Percentiles rank a stretch among this genome's conserved stretches.
These are phyloP conservation scores for Lota lota DNA, from an alignment of 2,113 vertebrate genomes.

Conservation along the genomic window DNA sequence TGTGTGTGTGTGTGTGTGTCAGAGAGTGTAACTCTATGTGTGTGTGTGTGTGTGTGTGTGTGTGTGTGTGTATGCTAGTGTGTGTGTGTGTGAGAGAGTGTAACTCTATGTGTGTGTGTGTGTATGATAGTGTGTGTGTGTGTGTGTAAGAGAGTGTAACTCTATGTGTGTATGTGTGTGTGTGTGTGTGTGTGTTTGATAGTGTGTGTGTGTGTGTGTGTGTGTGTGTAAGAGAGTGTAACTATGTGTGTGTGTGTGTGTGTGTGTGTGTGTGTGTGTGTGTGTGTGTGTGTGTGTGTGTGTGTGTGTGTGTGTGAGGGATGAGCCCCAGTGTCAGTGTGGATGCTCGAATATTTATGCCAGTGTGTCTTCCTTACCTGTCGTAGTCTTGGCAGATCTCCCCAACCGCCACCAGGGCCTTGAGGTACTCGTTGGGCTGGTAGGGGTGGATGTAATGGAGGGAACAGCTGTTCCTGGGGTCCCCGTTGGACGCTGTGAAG, in stretches of 20 bases:
- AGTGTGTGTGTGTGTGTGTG: no score
- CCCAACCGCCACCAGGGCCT: slow-evolving; percentile 94
- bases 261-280: neutral
- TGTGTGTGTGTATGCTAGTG: no score
- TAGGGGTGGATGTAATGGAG: slow-evolving; percentile 99
- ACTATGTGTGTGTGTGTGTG: no score
- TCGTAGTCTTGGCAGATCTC: slow-evolving; percentile 99
- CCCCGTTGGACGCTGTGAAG: slow-evolving; percentile 97
- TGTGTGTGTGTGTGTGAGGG: slow-evolving; percentile 1
- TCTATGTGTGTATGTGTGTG: neutral
- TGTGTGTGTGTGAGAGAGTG: neutral
- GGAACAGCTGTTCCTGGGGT: slow-evolving; percentile 97
- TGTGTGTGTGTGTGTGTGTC: no score
- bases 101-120: neutral
- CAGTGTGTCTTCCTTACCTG: slow-evolving; percentile 77
- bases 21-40: no score
- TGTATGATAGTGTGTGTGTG: neutral
- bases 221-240: no score
- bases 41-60: no score
- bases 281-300: neutral
- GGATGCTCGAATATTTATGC: slow-evolving; percentile 6
- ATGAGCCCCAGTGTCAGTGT: slow-evolving; percentile 16
- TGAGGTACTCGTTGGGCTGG: slow-evolving; percentile 97
- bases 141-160: slow-evolving; percentile 2
- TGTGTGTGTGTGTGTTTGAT: no score